Conservation (phyloP, 2,113 vertebrate species). For the Gymnarchus niloticus region DNA sequence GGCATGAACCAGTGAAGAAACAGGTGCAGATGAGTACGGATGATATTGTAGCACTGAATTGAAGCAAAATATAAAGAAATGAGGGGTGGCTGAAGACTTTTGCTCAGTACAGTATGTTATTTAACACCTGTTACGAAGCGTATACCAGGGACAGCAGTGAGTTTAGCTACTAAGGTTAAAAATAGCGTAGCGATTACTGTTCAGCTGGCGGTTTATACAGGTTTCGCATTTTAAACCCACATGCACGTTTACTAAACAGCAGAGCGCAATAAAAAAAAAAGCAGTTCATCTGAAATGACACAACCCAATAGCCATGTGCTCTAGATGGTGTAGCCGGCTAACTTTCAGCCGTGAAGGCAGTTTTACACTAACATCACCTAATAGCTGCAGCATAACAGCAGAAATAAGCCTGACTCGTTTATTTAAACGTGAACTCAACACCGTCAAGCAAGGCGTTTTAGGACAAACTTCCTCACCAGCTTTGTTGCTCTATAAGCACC, state of each 20-base stretch:
- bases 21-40: too few species aligned
- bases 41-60: too few species aligned
- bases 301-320: neutral
- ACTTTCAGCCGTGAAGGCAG: neutral
- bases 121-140: neutral
- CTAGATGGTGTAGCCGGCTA: neutral
- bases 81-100: too few species aligned
- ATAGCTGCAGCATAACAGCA: too few species aligned
- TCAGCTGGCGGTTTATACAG: neutral
- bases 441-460: neutral
- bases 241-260: neutral
- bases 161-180: neutral
- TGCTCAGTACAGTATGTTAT: too few species aligned
- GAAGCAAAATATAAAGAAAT: too few species aligned
- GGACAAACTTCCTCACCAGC: conserved; percentile 62
- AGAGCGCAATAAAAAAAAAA: too few species aligned
- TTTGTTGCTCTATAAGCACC: conserved; percentile 76
- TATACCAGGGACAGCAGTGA: neutral
- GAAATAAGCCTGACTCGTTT: neutral
- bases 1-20: too few species aligned
- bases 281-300: neutral
- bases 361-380: neutral
- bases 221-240: neutral
- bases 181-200: neutral
- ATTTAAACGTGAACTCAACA: neutral